A percentile compares a stretch with the other conserved stretches of the same genome.
These are phyloP conservation scores for Bubo scandiacus DNA, from an alignment of 2,113 vertebrate genomes.

Conservation along the genomic window DNA sequence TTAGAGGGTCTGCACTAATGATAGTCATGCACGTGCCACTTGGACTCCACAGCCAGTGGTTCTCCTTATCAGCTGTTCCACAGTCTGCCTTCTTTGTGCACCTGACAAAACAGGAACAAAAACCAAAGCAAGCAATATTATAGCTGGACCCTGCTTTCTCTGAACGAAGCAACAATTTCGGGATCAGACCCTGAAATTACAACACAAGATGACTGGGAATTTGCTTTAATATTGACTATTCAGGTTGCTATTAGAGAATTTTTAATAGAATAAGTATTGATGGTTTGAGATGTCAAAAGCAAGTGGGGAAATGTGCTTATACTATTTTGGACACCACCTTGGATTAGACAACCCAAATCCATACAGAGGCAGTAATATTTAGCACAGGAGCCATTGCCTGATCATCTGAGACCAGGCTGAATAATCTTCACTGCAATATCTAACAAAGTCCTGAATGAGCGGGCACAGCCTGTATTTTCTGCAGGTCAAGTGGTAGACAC, in stretches of 20 bases:
- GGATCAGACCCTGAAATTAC: background rate
- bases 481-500: background rate
- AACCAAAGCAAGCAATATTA: background rate
- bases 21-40: conserved; percentile 80
- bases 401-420: background rate
- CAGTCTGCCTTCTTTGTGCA: conserved; percentile 87
- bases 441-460: background rate
- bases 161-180: background rate
- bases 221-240: background rate
- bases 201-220: background rate
- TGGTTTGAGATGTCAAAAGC: background rate
- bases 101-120: conserved; percentile 62
- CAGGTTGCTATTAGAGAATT: background rate
- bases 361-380: background rate
- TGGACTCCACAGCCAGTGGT: conserved; percentile 93
- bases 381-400: background rate
- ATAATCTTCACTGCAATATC: background rate
- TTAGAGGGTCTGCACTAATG: conserved; percentile 78
- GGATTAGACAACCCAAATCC: background rate
- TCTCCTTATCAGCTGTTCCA: conserved; percentile 65
- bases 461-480: background rate
- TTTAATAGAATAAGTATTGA: background rate
- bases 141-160: background rate
- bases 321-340: background rate
- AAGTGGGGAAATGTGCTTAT: background rate